Base-by-base conservation (phyloP, 2,113 vertebrate genomes). In the Ellobius talpinus region DNA sequence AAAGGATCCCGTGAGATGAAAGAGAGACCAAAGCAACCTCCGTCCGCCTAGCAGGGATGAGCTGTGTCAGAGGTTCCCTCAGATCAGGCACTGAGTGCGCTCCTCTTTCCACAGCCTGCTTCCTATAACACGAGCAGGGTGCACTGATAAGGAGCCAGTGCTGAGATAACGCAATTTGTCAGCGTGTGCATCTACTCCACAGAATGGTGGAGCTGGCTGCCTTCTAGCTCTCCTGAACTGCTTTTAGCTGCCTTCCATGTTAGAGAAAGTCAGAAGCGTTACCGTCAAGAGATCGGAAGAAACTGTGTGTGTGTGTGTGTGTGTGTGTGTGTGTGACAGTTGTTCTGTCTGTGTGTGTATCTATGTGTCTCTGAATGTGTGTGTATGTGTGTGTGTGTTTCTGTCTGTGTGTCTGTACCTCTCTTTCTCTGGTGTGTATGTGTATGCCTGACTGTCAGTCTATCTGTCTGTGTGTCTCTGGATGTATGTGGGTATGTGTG, bases 261-360 rank as follows among this genome's bases (percentile, higher is more conserved):
- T 50, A 65, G 79, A 90, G 47, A 73, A 77, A n/a, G 87, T 74
- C 72, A 94, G 82, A 89, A 97, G 33, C 66, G 68, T 94, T 93
- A n/a, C 52, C 55, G 23, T 88, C 42, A 95, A 66, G 94, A 92
- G 47, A 89, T 26, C 21, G 33, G 89, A 81, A 70, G 21, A 85
- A 95, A 63, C 42, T 31, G 42, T 77, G 12, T 47, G 74, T 47
- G 42, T 47, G 45, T 55, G 3, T 55, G 19, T 73, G n/a, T 73
- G 70, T 73, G 3, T 42, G n/a, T 74, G 70, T 72, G 16, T 72
- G 16, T 72, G 14, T 70, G n/a, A n/a, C n/a, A n/a, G n/a, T n/a
- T n/a, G n/a, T n/a, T n/a, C n/a, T 72, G 16, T 72, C 6, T 72
- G 14, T 70, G 58, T 58, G 58, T 58, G 58, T 58, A 7, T 58